phyloP scores from a whole-genome alignment of 2,888 invertebrate species.

The Cylindroiulus punctatus region DNA sequence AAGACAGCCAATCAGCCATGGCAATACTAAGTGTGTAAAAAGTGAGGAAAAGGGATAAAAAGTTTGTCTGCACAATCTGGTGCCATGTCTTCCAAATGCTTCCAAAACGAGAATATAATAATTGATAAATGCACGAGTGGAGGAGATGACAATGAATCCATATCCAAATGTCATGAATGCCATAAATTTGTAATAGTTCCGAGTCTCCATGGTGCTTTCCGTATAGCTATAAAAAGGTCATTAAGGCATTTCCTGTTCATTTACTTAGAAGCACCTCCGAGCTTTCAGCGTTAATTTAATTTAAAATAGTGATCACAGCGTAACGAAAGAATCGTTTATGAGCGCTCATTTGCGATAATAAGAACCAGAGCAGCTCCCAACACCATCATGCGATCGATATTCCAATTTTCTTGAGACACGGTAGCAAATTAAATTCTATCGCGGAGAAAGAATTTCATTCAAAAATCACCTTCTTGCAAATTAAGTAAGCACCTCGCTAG shows the following conservation, averaged over 20 bases:
- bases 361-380: neutral
- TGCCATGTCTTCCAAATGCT: no score
- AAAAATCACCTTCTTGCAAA: neutral
- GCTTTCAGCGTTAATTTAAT: conserved; percentile 18
- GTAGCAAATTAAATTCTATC: neutral
- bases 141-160: no score
- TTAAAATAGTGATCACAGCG: conserved; percentile 4
- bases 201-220: neutral
- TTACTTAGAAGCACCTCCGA: neutral
- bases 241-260: conserved; percentile 4
- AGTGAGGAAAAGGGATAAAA: no score
- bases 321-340: conserved; percentile 9
- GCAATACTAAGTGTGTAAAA: no score
- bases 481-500: neutral
- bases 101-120: no score
- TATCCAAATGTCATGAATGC: neutral
- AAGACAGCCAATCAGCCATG: no score
- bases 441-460: neutral
- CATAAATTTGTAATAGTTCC: neutral
- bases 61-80: no score
- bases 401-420: neutral
- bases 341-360: conserved; percentile 8
- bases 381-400: neutral
- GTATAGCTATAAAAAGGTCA: neutral
- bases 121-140: no score